These are phyloP conservation scores for Corydoras maculifer DNA, from an alignment of 2,113 vertebrate genomes.

Conservation along the genomic window DNA sequence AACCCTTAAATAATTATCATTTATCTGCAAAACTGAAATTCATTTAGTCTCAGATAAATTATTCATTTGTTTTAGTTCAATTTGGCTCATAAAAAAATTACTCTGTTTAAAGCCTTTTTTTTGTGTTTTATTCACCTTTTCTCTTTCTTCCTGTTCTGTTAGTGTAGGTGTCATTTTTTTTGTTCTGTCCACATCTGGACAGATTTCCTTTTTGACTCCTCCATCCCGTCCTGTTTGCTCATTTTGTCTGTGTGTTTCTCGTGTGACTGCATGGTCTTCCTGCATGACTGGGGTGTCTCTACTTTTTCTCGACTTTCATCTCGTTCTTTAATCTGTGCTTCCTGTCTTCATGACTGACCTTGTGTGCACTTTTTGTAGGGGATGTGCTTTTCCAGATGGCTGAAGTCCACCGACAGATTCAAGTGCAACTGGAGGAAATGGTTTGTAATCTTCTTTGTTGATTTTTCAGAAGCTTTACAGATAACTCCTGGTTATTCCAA, in stretches of 20 bases:
- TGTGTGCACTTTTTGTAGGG: conserved; percentile 65
- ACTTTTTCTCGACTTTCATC: neutral
- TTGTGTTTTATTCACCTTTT: no score
- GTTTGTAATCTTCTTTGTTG: conserved; percentile 64
- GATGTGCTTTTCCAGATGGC: conserved; percentile 99
- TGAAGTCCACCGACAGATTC: conserved; percentile 96
- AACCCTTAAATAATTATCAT: no score
- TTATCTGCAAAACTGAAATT: no score
- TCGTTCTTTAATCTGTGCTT: neutral
- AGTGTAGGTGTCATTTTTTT: conserved; percentile 6
- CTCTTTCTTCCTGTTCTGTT: conserved; percentile 3
- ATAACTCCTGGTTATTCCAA: neutral
- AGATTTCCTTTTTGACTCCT: conserved; percentile 23
- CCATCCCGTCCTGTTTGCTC: conserved; percentile 28
- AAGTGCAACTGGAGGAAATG: conserved; percentile 96
- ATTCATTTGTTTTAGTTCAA: neutral
- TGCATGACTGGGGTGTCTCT: conserved; percentile 48
- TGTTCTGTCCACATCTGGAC: neutral
- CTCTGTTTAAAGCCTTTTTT: neutral
- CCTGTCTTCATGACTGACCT: conserved; percentile 21
- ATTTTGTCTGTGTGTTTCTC: conserved; percentile 34
- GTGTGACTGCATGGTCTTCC: conserved; percentile 57
- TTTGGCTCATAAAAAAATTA: neutral
- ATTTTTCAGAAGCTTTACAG: neutral
- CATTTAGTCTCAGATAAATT: neutral